Conservation (phyloP, 1,140 invertebrate genomes). For the Phymorhynchus buccinoides region DNA sequence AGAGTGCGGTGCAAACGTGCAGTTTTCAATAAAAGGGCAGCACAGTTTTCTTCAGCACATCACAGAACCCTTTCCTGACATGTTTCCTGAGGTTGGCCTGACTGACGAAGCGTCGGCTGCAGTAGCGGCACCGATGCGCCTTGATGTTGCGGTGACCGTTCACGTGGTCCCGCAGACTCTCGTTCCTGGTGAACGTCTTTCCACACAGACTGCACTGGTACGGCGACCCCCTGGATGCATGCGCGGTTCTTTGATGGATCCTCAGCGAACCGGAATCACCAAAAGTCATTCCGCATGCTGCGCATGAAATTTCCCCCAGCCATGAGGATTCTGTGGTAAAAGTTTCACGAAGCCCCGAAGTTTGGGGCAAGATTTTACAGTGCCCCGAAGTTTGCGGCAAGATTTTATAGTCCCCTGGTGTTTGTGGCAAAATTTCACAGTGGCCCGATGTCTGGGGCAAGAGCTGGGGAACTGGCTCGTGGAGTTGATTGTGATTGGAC, state of each 20-base stretch:
- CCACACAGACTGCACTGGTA: not conserved
- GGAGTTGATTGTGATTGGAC: not conserved
- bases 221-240: not conserved
- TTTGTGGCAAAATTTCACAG: too few relatives aligned
- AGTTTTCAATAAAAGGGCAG: not conserved
- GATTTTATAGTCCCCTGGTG: too few relatives aligned
- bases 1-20: too few relatives aligned
- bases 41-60: not conserved
- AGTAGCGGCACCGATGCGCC: not conserved
- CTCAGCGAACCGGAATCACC: not conserved
- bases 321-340: not conserved
- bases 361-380: not conserved
- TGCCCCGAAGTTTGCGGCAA: not conserved
- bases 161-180: constrained; percentile 1
- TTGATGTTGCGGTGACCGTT: not conserved
- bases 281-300: not conserved
- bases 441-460: not conserved
- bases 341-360: not conserved
- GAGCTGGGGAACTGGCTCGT: not conserved
- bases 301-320: not conserved
- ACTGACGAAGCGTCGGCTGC: not conserved
- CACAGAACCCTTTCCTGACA: not conserved
- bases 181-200: not conserved
- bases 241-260: not conserved
- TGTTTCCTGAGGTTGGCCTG: not conserved